Conservation (phyloP, 2,888 invertebrate species). For the Limnephilus lunatus region DNA sequence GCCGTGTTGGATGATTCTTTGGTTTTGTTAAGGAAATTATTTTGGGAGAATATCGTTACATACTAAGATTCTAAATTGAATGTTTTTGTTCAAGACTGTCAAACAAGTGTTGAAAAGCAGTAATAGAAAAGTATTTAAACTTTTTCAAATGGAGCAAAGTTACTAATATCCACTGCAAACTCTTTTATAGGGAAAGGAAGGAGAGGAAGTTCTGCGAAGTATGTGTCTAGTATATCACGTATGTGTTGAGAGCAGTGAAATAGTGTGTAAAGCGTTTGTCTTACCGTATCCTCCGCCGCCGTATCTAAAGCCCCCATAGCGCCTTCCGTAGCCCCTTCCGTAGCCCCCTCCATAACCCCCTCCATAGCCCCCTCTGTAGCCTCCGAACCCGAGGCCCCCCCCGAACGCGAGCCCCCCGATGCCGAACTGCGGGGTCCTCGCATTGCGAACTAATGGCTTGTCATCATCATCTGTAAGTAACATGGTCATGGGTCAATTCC, state of each 20-base stretch:
- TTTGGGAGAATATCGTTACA: not conserved
- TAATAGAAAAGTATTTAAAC: too few species aligned
- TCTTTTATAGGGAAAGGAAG: too few species aligned
- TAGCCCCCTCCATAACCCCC: slow-evolving; percentile 64
- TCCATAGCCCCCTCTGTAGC: slow-evolving; percentile 47
- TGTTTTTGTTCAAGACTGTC: too few species aligned
- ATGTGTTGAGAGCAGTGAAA: too few species aligned
- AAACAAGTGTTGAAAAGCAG: too few species aligned
- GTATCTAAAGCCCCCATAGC: slow-evolving; percentile 1
- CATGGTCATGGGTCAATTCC: too few species aligned
- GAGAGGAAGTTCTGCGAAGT: too few species aligned
- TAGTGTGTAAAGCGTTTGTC: not conserved
- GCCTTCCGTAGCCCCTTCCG: slow-evolving; percentile 59
- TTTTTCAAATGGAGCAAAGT: too few species aligned
- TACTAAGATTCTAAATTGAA: too few species aligned
- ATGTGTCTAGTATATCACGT: too few species aligned
- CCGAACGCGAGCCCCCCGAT: slow-evolving; percentile 48
- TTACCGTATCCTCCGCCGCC: slow-evolving; percentile 6
- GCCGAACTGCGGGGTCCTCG: slow-evolving; percentile 57
- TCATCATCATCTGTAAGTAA: not conserved
- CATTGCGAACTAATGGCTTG: slow-evolving; percentile 40
- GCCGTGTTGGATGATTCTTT: not conserved
- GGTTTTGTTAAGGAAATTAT: not conserved
- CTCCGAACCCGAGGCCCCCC: slow-evolving; percentile 65
- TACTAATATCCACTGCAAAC: too few species aligned